phyloP scores from a whole-genome alignment of 2,113 vertebrate species.

The Psittacus erithacus region DNA sequence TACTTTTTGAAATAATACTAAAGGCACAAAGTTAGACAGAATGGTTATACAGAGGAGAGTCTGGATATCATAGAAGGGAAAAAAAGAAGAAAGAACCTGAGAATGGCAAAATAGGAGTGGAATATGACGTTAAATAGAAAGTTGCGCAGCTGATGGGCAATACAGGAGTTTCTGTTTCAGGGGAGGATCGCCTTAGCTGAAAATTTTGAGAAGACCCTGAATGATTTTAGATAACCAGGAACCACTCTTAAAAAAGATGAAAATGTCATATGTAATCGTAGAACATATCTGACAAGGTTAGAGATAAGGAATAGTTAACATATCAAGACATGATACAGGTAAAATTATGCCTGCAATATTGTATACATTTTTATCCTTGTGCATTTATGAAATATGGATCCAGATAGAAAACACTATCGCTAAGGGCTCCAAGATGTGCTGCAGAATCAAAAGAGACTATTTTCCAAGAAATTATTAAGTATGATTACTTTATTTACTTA shows the following conservation, averaged over 20 bases:
- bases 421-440: neutral
- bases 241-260: neutral
- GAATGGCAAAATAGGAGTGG: neutral
- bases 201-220: neutral
- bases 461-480: neutral
- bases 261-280: neutral
- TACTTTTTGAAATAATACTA: neutral
- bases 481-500: neutral
- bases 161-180: neutral
- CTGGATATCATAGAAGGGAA: neutral
- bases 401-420: neutral
- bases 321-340: neutral
- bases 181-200: neutral
- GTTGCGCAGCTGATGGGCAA: neutral
- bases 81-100: neutral
- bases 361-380: neutral
- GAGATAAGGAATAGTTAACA: neutral
- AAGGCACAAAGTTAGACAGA: neutral
- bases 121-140: neutral
- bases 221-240: neutral
- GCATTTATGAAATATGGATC: neutral
- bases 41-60: neutral
- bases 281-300: neutral
- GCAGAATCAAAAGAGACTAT: neutral
- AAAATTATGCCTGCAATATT: neutral